Conservation (phyloP, 2,113 vertebrate genomes). For the Sarotherodon lohbergeri region DNA sequence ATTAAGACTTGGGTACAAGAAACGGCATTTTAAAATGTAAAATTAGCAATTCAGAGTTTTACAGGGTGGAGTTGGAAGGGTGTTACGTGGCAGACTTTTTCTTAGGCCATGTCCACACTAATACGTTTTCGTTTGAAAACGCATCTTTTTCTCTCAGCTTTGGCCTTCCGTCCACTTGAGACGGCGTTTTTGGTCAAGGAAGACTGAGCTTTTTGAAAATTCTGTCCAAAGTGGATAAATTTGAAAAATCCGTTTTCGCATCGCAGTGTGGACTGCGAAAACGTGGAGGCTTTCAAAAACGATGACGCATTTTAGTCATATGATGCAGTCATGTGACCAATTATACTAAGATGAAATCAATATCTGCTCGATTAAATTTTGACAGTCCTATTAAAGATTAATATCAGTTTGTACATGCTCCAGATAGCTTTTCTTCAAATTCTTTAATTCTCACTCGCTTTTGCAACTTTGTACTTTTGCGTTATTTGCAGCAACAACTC, state of each 20-base stretch:
- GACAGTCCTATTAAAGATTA: background rate
- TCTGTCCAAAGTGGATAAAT: background rate
- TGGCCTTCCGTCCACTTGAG: background rate
- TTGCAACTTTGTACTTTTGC: background rate
- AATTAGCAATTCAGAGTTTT: background rate
- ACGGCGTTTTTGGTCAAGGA: background rate
- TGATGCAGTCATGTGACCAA: background rate
- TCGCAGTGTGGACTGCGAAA: background rate
- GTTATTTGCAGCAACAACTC: background rate
- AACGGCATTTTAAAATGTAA: background rate
- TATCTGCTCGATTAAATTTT: background rate
- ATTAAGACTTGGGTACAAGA: background rate
- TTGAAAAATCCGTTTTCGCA: background rate
- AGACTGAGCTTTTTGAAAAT: background rate
- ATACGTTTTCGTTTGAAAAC: background rate
- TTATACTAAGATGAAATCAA: background rate
- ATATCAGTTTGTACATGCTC: background rate
- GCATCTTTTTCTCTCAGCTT: background rate
- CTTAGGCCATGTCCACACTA: background rate
- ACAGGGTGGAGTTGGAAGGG: background rate
- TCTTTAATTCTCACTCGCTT: background rate
- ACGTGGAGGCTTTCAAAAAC: fast-evolving
- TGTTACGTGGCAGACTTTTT: background rate
- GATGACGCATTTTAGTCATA: background rate
- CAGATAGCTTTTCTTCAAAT: background rate